phyloP scores from a whole-genome alignment of 2,797 vertebrate species.

The Eurystomus glaucurus region DNA sequence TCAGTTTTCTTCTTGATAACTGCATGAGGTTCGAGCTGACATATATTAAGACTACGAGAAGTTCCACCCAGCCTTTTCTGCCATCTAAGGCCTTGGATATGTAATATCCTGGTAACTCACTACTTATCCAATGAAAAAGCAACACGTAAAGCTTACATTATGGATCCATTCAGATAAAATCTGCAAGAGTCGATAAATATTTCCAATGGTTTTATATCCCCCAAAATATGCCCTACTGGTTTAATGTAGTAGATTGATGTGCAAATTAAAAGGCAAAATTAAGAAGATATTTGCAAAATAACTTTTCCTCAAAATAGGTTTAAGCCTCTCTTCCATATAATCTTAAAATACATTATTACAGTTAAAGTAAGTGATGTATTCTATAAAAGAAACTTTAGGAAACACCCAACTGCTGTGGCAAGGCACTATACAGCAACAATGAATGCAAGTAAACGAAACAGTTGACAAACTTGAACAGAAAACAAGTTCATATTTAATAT shows the following conservation, averaged over 20 bases:
- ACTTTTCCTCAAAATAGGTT: neutral
- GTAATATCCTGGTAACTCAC: neutral
- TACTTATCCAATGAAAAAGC: neutral
- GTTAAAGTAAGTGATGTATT: neutral
- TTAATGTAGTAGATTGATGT: neutral
- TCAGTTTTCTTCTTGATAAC: neutral
- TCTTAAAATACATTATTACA: neutral
- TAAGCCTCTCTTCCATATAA: neutral
- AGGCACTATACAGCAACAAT: neutral
- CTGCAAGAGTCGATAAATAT: neutral
- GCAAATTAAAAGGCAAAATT: neutral
- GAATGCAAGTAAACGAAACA: neutral
- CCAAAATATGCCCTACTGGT: neutral
- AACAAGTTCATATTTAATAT: neutral
- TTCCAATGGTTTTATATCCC: neutral
- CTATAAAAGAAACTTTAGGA: neutral
- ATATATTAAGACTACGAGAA: neutral
- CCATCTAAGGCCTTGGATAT: neutral
- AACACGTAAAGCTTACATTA: neutral
- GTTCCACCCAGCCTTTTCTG: neutral
- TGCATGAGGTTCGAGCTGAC: neutral
- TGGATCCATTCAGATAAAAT: neutral
- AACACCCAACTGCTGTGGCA: neutral
- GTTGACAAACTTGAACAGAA: neutral
- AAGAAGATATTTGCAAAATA: neutral